Percentiles rank a stretch among this genome's conserved stretches.
Evolutionary conservation across 2,797 vertebrate species (phyloP).

Genomic region (Hippocampus kuda): DNA sequence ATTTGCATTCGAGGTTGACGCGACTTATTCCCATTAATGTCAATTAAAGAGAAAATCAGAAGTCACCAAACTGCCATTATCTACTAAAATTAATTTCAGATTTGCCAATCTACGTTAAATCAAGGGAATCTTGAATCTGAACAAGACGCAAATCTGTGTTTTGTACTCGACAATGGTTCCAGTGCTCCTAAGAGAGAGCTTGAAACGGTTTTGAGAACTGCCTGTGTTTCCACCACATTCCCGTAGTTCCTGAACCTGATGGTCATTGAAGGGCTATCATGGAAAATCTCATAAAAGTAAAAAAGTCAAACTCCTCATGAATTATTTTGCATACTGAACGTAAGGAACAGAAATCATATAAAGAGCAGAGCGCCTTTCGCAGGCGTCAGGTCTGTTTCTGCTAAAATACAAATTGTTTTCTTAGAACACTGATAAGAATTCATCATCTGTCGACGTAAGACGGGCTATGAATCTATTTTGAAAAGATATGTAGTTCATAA

Average conservation of each 20-base stretch:
- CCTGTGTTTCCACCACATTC: not conserved
- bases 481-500: too few relatives aligned
- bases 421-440: too few relatives aligned
- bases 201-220: not conserved
- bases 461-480: too few relatives aligned
- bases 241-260: not conserved
- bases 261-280: not conserved
- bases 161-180: not conserved
- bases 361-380: not conserved
- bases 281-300: not conserved
- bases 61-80: not conserved
- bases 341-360: not conserved
- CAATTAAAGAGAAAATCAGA: too few relatives aligned
- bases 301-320: not conserved
- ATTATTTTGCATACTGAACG: not conserved
- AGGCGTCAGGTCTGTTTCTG: not conserved
- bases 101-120: not conserved
- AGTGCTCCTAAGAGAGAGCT: not conserved
- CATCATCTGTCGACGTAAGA: too few relatives aligned
- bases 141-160: not conserved
- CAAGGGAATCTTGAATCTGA: not conserved
- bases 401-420: too few relatives aligned
- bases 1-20: not conserved
- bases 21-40: not conserved
- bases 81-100: not conserved